Evolutionary conservation across 1,140 invertebrate species (phyloP).

Genomic region (Zaprionus gabonicus): DNA sequence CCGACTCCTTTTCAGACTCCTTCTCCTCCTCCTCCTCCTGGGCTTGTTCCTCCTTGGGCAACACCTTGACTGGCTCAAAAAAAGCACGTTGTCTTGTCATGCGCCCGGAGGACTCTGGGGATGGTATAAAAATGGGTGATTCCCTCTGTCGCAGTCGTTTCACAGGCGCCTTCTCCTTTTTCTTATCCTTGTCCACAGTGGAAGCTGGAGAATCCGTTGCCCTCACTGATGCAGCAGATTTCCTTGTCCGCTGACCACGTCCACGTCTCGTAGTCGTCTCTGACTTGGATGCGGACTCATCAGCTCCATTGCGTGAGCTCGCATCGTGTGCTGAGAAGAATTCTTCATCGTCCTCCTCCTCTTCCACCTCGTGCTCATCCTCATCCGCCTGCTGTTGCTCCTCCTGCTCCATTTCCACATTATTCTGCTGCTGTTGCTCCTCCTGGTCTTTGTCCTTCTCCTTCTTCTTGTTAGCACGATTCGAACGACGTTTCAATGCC

Average conservation of each 20-base stretch:
- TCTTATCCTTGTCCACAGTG: slow-evolving; percentile 8
- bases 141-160: slow-evolving; percentile 75
- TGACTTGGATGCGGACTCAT: slow-evolving; percentile 48
- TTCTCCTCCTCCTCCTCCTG: slow-evolving; percentile 12
- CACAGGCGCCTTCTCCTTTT: slow-evolving; percentile 60
- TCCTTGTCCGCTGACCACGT: slow-evolving; percentile 49
- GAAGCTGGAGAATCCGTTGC: slow-evolving; percentile 19
- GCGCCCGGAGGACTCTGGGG: slow-evolving; percentile 75
- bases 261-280: slow-evolving; percentile 55
- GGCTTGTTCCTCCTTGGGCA: slow-evolving; percentile 54
- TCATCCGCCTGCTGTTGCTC: slow-evolving; percentile 28
- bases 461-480: slow-evolving; percentile 65
- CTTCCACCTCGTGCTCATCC: slow-evolving; percentile 56
- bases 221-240: slow-evolving; percentile 24
- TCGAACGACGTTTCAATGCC: slow-evolving; percentile 70
- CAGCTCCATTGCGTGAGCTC: slow-evolving; percentile 61
- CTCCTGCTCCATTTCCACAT: background rate
- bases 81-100: slow-evolving; percentile 82
- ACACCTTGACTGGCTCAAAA: slow-evolving; percentile 82
- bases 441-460: slow-evolving; percentile 53
- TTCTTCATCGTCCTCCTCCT: slow-evolving; percentile 70
- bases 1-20: slow-evolving; percentile 27
- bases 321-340: slow-evolving; percentile 76
- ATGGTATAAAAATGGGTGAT: slow-evolving; percentile 82
- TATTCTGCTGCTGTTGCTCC: slow-evolving; percentile 7